phyloP scores from a whole-genome alignment of 2,888 invertebrate species.

The Hedychridium roseum region DNA sequence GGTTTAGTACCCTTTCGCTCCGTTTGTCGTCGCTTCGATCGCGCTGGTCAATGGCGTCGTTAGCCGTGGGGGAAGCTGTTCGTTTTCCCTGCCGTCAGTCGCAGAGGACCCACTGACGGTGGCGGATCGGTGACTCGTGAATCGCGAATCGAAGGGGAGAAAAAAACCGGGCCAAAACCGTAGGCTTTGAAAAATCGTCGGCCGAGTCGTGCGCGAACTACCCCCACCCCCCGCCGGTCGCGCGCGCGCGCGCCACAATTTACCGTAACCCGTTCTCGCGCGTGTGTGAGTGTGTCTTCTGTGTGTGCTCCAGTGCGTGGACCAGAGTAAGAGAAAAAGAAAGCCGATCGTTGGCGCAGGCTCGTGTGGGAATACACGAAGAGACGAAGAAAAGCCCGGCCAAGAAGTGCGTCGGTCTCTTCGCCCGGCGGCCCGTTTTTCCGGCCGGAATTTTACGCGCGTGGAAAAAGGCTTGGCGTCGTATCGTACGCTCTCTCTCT shows the following conservation, averaged over 20 bases:
- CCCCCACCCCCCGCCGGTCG: neutral
- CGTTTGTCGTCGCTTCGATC: slow-evolving; percentile 27
- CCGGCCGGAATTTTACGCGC: too few relatives aligned
- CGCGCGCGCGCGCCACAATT: slow-evolving; percentile 1
- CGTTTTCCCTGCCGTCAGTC: slow-evolving; percentile 37
- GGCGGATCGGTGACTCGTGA: slow-evolving; percentile 37
- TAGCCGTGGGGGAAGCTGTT: slow-evolving; percentile 31
- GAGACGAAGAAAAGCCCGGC: slow-evolving; percentile 7
- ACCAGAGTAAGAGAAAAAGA: too few relatives aligned
- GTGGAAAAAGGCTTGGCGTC: too few relatives aligned
- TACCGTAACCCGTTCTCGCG: too few relatives aligned
- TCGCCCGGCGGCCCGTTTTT: too few relatives aligned
- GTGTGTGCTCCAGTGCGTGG: slow-evolving; percentile 12
- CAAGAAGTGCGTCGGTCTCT: too few relatives aligned
- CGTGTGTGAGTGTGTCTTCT: slow-evolving; percentile 9
- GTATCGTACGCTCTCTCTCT: too few relatives aligned
- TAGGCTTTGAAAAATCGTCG: too few relatives aligned
- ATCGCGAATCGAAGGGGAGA: slow-evolving; percentile 20
- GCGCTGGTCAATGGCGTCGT: slow-evolving; percentile 36
- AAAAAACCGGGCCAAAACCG: slow-evolving; percentile 12
- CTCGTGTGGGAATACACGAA: slow-evolving; percentile 4
- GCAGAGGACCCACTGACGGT: slow-evolving; percentile 50
- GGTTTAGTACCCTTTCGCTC: slow-evolving; percentile 16
- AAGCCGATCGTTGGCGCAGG: slow-evolving; percentile 8
- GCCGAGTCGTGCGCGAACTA: neutral